Base-by-base conservation (phyloP, 2,113 vertebrate genomes). In the Gnathonemus longibarbis region DNA sequence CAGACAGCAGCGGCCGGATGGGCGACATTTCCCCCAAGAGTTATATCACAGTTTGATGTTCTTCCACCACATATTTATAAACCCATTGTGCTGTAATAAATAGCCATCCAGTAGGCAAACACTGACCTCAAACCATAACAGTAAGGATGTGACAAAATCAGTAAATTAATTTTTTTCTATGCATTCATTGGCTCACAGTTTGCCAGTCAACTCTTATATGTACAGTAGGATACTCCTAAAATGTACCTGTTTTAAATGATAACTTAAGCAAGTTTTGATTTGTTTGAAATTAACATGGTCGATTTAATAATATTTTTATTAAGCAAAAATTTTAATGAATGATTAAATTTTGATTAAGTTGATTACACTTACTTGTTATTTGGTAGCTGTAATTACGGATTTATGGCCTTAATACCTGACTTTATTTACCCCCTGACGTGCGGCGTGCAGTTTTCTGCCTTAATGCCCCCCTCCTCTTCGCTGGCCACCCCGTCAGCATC, bases 401-500 rank as follows among this genome's bases (percentile, higher is more conserved):
- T 89, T 93, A 95, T 93, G 92, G 85, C 92, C 35, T 92, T 94
- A 93, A 94, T 95, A 94, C 92, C 50, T 89, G 84, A 42, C 84
- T 90, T 94, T 91, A 92, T 94, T 93, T 93, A 91, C 88, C 88
- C 84, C 39, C 88, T 86, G 42, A 8, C 24, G 24, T 3, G 45
- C 4, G 66, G 56, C 56, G 49, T 89, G 77, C 17, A 56, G 3
- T 88, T 80, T 89, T 49, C 50, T 91, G 92, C 91, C 92, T 94
- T 93, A 91, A 93, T 94, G 94, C 90, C 88, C 85, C 91, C 91
- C 93, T 95, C 93, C 94, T 92, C 92, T 95, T 94, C 93, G 45
- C 92, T 95, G 94, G 94, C 94, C 94, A 93, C 91, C 89, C 92
- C 94, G 95, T 96, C 96, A 96, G 96, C 96, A 96, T 94, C 94